Base-by-base conservation (phyloP, 2,888 invertebrate species). In the Oegoconia quadripuncta region DNA sequence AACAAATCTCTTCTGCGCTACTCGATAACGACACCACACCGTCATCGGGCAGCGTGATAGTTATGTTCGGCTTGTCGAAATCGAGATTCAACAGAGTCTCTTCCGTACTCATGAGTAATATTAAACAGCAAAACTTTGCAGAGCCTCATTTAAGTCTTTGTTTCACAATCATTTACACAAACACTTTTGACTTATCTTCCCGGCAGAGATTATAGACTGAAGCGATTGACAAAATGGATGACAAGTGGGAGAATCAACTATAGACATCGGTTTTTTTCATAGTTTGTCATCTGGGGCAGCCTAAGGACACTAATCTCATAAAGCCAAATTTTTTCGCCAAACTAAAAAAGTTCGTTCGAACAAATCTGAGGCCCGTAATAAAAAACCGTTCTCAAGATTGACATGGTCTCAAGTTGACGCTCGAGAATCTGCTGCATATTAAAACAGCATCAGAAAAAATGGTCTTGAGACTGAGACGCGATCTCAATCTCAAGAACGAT, bases 1-100 rank as follows among this genome's bases (percentile, higher is more conserved):
- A 87, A 76, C 91, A 90, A 75, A 93, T 91, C 78, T 93, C 93
- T 76, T 93, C 92, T 43, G 84, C 75, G 67, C 88, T 89, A 74
- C 83, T 88, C 52, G 89, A 89, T 67, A 89, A 75, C 54, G 89
- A 89, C 66, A 89, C 88, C 80, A 89, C 88, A 80, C 88, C 88
- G 81, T 87, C 88, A 82, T 88, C 89, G 78, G 87, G 83, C 71
- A 74, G 83, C 67, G 75, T 64, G 71, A 72, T 74, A 56, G 64
- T 58, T 57, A 73, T 70, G 59, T 69, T 77, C 52, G 76, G 74
- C 65, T 90, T 90, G 79, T 90, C 90, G 82, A 91, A 88, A 79
- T 90, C 90, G 74, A 91, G 87, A 79, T 87, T 88, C 73, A 91
- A 83, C 64, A 90, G 89, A 71, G 90, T 89, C 81, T 90, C 89